A percentile compares a stretch with the other conserved stretches of the same genome.
Evolutionary conservation across 2,113 vertebrate species (phyloP).

Genomic region (Gymnogyps californianus): DNA sequence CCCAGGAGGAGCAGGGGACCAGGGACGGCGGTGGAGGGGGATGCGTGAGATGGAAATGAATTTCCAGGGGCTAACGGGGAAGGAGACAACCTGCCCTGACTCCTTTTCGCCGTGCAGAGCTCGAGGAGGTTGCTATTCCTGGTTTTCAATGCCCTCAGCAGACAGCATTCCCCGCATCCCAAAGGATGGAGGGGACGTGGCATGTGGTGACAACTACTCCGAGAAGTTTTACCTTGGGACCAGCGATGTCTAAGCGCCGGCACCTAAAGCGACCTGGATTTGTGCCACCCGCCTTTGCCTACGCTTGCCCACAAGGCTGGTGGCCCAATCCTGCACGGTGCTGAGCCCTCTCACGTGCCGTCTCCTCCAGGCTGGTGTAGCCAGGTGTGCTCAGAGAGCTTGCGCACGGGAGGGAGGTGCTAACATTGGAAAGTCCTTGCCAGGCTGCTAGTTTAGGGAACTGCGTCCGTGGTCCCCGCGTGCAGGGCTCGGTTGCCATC

Average conservation of each 20-base stretch:
- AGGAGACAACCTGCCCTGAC: neutral
- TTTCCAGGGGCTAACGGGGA: fast-evolving
- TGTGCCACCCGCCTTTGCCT: neutral
- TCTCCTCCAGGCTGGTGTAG: neutral
- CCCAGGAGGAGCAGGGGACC: neutral
- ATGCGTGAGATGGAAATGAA: fast-evolving
- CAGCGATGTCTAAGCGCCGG: neutral
- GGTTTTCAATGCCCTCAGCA: neutral
- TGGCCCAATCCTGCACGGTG: neutral
- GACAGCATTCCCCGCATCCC: neutral
- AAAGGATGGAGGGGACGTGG: neutral
- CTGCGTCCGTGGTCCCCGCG: neutral
- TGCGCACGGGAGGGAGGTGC: neutral
- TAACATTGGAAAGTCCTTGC: conserved; percentile 52
- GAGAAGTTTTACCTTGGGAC: neutral
- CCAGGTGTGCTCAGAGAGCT: neutral
- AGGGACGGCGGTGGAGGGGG: fast-evolving
- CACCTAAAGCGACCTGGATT: neutral
- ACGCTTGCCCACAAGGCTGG: neutral
- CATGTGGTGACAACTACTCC: fast-evolving
- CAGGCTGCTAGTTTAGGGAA: neutral
- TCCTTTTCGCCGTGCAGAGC: fast-evolving
- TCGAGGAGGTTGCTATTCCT: neutral
- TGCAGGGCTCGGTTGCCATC: conserved; percentile 28
- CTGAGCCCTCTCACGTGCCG: neutral